These are phyloP conservation scores for Tychaedon coryphoeus DNA, from an alignment of 2,113 vertebrate genomes.

Conservation along the genomic window DNA sequence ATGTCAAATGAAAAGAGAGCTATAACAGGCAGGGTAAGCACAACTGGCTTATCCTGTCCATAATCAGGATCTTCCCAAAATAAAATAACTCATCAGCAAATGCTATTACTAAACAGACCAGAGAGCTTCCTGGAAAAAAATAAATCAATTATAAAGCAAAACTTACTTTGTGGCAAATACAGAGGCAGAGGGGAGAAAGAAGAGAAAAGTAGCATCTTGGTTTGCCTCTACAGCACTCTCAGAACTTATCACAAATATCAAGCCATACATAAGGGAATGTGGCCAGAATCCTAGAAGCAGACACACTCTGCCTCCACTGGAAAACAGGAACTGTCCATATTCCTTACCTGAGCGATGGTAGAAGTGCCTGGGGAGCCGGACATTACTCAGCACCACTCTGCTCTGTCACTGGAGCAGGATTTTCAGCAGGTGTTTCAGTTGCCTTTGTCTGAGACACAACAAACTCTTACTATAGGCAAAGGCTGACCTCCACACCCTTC, in stretches of 20 bases:
- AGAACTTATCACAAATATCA: not conserved
- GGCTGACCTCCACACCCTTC: not conserved
- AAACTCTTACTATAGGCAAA: not conserved
- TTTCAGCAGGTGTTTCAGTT: slow-evolving; percentile 72
- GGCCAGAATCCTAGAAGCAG: not conserved
- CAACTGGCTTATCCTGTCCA: not conserved
- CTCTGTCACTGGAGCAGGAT: slow-evolving; percentile 69
- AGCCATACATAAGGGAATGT: not conserved
- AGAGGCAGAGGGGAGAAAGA: not conserved
- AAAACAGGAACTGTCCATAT: not conserved
- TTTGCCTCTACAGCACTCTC: not conserved
- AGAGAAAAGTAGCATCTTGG: not conserved
- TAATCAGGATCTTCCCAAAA: not conserved
- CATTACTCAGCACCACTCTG: slow-evolving; percentile 74
- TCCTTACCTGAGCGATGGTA: slow-evolving; percentile 65
- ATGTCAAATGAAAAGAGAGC: not conserved
- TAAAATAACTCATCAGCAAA: not conserved
- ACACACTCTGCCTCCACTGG: not conserved
- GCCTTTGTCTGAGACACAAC: slow-evolving; percentile 62
- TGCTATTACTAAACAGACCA: not conserved
- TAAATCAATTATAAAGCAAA: not conserved
- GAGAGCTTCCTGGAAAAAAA: not conserved
- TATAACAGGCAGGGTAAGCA: not conserved
- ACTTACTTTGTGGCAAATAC: not conserved
- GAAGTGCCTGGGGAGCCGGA: slow-evolving; percentile 61